These are phyloP conservation scores for Campylomormyrus numenius DNA, from an alignment of 2,113 vertebrate species.

Conservation along the genomic window DNA sequence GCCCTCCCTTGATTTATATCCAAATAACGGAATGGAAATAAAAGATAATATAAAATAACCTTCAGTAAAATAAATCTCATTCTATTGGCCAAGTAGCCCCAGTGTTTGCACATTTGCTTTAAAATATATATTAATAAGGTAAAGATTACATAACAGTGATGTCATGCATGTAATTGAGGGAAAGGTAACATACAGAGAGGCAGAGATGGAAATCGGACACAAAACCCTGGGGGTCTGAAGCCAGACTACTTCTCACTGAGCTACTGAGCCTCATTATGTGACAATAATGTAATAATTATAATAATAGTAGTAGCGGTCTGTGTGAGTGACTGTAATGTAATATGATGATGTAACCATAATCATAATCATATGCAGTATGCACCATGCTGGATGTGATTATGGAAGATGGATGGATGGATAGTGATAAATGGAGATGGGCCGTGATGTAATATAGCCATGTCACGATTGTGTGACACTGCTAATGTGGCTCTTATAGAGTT, in stretches of 20 bases:
- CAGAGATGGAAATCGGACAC: neutral
- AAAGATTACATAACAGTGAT: neutral
- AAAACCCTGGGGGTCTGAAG: neutral
- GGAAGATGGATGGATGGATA: neutral
- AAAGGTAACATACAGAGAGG: neutral
- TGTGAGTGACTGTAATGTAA: neutral
- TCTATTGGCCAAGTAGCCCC: neutral
- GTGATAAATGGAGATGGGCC: neutral
- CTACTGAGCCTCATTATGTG: neutral
- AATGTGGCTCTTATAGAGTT: neutral
- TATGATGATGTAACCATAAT: neutral
- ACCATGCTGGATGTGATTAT: neutral
- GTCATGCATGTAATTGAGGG: neutral
- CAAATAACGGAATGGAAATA: conserved; percentile 14
- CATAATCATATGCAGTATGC: neutral
- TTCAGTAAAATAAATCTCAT: conserved; percentile 11
- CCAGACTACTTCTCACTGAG: neutral
- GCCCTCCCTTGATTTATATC: conserved; percentile 15
- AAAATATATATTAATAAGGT: neutral
- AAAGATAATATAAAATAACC: conserved; percentile 18
- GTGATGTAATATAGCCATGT: neutral
- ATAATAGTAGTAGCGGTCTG: neutral
- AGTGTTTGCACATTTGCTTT: neutral
- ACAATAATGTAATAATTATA: conserved; percentile 1
- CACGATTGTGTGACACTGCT: neutral